A percentile compares a stretch with the other conserved stretches of the same genome.
These are phyloP conservation scores for Protonemura montana DNA, from an alignment of 2,888 invertebrate genomes.

Conservation along the genomic window DNA sequence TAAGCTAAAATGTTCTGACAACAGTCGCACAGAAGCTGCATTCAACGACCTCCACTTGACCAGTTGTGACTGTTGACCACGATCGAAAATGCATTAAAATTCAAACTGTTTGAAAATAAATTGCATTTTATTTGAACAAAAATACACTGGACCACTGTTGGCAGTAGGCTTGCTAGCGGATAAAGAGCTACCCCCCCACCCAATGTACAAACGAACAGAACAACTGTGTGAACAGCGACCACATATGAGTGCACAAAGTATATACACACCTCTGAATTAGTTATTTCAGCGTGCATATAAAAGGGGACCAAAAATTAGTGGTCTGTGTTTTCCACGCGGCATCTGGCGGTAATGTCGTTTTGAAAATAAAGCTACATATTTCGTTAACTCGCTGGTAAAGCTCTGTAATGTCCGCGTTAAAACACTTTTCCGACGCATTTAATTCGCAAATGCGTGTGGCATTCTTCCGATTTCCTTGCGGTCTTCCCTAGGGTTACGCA, in stretches of 20 bases:
- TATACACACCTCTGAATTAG: background rate
- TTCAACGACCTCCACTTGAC: no score
- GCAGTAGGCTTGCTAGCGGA: background rate
- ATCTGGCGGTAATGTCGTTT: constrained; percentile 32
- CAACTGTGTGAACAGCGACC: background rate
- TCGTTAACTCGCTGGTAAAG: background rate
- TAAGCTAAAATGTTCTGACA: background rate
- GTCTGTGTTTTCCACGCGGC: constrained; percentile 17
- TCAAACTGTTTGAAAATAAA: background rate
- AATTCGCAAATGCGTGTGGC: background rate
- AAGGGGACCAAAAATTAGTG: constrained; percentile 39
- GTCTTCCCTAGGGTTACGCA: constrained; percentile 9
- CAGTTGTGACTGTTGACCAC: background rate
- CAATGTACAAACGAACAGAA: background rate
- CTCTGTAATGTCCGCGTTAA: background rate
- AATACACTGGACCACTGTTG: background rate
- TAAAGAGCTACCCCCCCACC: background rate
- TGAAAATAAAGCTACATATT: constrained; percentile 30
- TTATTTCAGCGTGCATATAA: background rate
- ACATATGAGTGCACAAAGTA: background rate
- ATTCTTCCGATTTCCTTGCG: constrained; percentile 1
- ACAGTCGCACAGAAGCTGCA: no score
- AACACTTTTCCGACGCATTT: background rate
- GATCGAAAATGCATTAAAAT: constrained; percentile 13
- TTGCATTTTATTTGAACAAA: background rate